Evolutionary conservation across 2,888 invertebrate species (phyloP).

Genomic region (Synergus itoensis): DNA sequence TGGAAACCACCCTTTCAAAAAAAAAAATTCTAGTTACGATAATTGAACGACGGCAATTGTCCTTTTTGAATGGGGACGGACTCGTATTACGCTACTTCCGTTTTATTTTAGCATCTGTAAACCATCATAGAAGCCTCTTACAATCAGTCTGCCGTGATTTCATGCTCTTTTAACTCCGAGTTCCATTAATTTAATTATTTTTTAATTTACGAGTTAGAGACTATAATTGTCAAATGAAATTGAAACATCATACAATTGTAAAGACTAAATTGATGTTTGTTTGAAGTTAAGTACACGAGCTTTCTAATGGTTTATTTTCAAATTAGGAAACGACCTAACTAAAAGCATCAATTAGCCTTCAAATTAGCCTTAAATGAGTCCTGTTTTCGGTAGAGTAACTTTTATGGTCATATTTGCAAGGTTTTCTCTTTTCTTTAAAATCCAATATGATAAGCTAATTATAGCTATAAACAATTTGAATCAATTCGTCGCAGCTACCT

Average conservation of each 20-base stretch:
- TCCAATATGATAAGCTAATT: neutral
- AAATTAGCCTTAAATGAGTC: neutral
- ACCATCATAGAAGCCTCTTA: slow-evolving; percentile 28
- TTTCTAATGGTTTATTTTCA: neutral
- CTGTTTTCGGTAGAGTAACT: neutral
- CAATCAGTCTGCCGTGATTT: slow-evolving; percentile 12
- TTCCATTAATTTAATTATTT: neutral
- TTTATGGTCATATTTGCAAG: too few species aligned
- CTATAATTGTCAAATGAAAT: neutral
- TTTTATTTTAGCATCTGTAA: slow-evolving; percentile 32
- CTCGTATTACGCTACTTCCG: slow-evolving; percentile 36
- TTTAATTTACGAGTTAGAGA: neutral
- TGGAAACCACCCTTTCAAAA: neutral
- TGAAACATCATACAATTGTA: neutral
- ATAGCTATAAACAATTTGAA: neutral
- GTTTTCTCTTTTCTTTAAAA: too few species aligned
- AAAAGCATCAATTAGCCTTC: neutral
- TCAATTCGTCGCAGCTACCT: neutral
- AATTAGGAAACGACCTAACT: slow-evolving; percentile 6
- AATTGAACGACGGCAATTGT: slow-evolving; percentile 31
- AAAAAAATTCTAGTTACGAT: slow-evolving; percentile 7
- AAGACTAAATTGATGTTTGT: neutral
- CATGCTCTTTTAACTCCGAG: slow-evolving; percentile 16
- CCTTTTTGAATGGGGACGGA: slow-evolving; percentile 14
- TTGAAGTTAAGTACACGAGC: neutral